Base-by-base conservation (phyloP, 2,888 invertebrate species). In the Chorisops tibialis region DNA sequence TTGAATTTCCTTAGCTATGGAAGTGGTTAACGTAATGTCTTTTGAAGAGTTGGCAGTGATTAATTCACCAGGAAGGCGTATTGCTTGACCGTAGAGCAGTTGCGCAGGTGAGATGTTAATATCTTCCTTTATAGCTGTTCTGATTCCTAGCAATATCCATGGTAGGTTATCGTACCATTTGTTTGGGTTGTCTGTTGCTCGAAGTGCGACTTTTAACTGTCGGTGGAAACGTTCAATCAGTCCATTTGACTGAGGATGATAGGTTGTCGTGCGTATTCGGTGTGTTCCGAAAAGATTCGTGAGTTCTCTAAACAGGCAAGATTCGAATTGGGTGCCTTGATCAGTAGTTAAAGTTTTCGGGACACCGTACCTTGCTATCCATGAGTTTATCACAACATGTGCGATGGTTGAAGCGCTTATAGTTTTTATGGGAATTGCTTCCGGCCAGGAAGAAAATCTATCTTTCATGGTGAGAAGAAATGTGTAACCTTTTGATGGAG, bases 351-450 rank as follows among this genome's bases (percentile, higher is more conserved):
- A 45, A 21, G 6, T 43, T 7, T 16, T 4, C 12, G 64, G 63
- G 14, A 56, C 62, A n/a, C 63, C 65, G 43, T 63, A 67, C 11
- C 59, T 39, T 9, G 59, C 63, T 35, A 68, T 49, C 39, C 59
- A 67, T 7, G 58, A 45, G 12, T 16, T 12, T 5, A 39, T 14
- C 9, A 39, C n/a, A n/a, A n/a, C n/a, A n/a, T n/a, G 12, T 14
- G 16, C 39, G 16, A 9, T 12, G 39, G 39, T 12, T 12, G 16
- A 4, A 16, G 6, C 16, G 16, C 9, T 14, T 12, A 12, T 16
- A 9, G 39, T 12, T 9, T 4, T 39, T 14, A 14, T 39, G 39
- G 39, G 5, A 39, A n/a, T 39, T 39, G 39, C 39, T 16, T 39
- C 39, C 4, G 39, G 39, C 12, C 39, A 39, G 12, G 5, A 16